Percentiles rank a stretch among this genome's conserved stretches.
Evolutionary conservation across 1,140 invertebrate genomes (phyloP).

Genomic region (Magallana ariakensis): DNA sequence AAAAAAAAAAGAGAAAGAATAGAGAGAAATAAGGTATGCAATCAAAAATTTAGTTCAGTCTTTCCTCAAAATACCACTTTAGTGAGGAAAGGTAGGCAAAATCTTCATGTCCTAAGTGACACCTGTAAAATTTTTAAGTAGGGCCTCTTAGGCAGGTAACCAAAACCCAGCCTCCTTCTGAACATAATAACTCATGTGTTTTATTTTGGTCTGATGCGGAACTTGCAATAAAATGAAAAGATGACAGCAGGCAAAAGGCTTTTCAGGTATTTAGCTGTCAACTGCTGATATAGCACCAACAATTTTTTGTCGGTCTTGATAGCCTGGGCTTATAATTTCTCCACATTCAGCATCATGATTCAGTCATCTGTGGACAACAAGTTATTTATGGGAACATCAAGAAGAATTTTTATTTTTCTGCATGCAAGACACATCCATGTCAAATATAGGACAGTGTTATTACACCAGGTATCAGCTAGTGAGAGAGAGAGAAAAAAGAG

Average conservation of each 20-base stretch:
- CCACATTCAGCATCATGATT: slow-evolving; percentile 30
- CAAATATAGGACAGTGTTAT: background rate
- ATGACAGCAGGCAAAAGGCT: slow-evolving; percentile 23
- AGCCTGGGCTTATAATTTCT: background rate
- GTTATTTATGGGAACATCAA: slow-evolving; percentile 25
- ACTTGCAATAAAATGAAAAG: slow-evolving; percentile 34
- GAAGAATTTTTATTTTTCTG: slow-evolving; percentile 1
- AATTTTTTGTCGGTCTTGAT: slow-evolving; percentile 8
- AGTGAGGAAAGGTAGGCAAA: background rate
- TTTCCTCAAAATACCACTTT: too few relatives aligned
- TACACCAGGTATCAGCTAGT: slow-evolving; percentile 21
- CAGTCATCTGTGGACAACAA: slow-evolving; percentile 13
- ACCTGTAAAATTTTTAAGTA: background rate
- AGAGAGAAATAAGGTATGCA: too few relatives aligned
- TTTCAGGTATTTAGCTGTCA: slow-evolving; percentile 27
- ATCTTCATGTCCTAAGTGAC: background rate
- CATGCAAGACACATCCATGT: slow-evolving; percentile 30
- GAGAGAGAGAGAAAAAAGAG: background rate
- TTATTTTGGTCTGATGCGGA: slow-evolving; percentile 27
- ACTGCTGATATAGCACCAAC: slow-evolving; percentile 14
- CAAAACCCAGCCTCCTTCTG: background rate
- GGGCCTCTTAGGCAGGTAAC: background rate
- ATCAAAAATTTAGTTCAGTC: too few relatives aligned
- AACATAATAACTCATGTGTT: slow-evolving; percentile 5
- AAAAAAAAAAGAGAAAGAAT: too few relatives aligned